Evolutionary conservation across 2,113 vertebrate species (phyloP).

Genomic region (Peromyscus leucopus): DNA sequence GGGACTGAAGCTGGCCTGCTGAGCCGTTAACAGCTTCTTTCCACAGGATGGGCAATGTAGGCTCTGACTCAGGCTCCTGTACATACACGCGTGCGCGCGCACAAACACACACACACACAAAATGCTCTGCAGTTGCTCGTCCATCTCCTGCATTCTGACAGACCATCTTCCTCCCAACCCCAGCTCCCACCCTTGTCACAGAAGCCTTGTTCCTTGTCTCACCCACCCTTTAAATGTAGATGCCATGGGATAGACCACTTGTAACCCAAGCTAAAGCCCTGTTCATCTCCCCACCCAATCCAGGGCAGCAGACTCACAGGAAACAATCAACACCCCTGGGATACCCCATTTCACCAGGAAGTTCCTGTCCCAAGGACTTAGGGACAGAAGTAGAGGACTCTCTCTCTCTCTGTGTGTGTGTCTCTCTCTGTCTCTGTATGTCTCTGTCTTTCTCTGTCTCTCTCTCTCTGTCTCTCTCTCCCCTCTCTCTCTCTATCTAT

Average conservation of each 20-base stretch:
- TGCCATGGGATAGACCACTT: background rate
- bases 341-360: background rate
- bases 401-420: too few relatives aligned
- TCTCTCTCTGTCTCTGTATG: too few relatives aligned
- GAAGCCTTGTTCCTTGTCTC: background rate
- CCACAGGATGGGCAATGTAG: background rate
- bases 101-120: fast-evolving
- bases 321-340: background rate
- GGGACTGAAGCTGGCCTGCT: background rate
- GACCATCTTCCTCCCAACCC: background rate
- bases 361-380: background rate
- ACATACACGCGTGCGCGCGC: fast-evolving
- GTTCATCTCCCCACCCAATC: background rate
- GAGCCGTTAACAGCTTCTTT: background rate
- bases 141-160: background rate
- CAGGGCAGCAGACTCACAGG: background rate
- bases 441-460: too few relatives aligned
- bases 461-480: too few relatives aligned
- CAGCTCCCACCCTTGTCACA: background rate
- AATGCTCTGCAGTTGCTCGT: too few relatives aligned
- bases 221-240: background rate
- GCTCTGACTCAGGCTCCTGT: background rate
- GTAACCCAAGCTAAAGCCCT: background rate
- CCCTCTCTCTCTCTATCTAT: background rate
- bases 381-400: background rate